phyloP scores from a whole-genome alignment of 1,140 invertebrate species.

The Zeugodacus cucurbitae region DNA sequence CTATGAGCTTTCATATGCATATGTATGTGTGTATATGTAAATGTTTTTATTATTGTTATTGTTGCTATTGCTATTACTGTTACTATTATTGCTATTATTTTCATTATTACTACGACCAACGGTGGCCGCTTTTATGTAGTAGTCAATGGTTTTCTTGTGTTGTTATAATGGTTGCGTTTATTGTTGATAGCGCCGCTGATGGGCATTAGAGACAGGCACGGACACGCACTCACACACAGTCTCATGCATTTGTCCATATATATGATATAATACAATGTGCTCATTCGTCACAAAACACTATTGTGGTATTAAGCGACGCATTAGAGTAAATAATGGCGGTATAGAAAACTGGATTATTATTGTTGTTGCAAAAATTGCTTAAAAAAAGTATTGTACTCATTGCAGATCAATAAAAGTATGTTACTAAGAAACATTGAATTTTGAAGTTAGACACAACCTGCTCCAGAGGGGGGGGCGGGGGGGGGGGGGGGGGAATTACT shows the following conservation, averaged over 20 bases:
- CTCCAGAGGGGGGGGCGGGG: no score
- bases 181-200: background rate
- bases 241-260: background rate
- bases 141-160: background rate
- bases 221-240: no score
- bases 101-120: background rate
- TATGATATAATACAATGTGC: background rate
- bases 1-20: background rate
- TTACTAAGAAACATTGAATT: no score
- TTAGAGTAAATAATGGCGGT: background rate
- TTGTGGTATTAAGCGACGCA: background rate
- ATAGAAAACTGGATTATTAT: background rate
- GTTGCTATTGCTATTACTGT: background rate
- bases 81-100: background rate
- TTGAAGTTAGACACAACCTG: no score
- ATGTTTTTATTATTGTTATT: background rate
- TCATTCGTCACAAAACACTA: background rate
- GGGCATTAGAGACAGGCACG: background rate
- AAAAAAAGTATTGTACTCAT: no score
- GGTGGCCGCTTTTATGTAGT: background rate
- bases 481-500: no score
- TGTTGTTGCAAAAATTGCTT: no score
- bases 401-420: no score
- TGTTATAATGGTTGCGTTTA: background rate
- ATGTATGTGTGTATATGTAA: background rate